Base-by-base conservation (phyloP, 2,113 vertebrate genomes). In the Todiramphus saurophagus region DNA sequence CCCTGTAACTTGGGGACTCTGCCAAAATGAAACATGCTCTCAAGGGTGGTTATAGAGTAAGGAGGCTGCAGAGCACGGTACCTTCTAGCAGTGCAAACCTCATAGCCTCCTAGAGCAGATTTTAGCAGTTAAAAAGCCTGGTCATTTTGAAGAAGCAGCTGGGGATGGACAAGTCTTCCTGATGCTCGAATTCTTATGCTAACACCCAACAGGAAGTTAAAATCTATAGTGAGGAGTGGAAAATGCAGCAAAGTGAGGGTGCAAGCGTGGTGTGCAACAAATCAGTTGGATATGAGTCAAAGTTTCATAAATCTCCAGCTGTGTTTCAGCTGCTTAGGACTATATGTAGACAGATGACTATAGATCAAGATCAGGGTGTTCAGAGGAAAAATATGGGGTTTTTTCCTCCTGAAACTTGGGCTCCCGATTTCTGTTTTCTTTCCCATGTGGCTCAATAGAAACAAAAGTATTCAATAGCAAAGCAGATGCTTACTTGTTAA, bases 101-200 rank as follows among this genome's bases (percentile, higher is more conserved):
- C 62, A 13, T 8, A 35, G 62, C 33, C 30, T 35, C 41, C 50
- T 21, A 9, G 7, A 74, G 56, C 9, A 33, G 8, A 51, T 55
- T 69, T 55, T 24, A 66, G 37, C 11, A 79, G 51, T 17, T 67
- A 23, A 90, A 58, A 17, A 24, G 7, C 53, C 41, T 10, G 4
- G 46, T n/a, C 3, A 5, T 50, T 80, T 80, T 76, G 30, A 76
- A 55, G 23, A 23, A 28, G 10, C 50, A 73, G 30, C 39, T 39
- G 19, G 24, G 17, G 43, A 68, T 20, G 18, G 20, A 15, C 33
- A 72, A 64, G 31, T 56, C 43, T 73, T 87, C 23, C 23, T 51
- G 58, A 43, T 35, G 48, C 21, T 72, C 0, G 0, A 33, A 63
- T 48, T 79, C 46, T 85, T 56, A 19, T 0, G 1, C 41, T 48